phyloP scores from a whole-genome alignment of 2,888 invertebrate species.

The Lasioglossum pauxillum region DNA sequence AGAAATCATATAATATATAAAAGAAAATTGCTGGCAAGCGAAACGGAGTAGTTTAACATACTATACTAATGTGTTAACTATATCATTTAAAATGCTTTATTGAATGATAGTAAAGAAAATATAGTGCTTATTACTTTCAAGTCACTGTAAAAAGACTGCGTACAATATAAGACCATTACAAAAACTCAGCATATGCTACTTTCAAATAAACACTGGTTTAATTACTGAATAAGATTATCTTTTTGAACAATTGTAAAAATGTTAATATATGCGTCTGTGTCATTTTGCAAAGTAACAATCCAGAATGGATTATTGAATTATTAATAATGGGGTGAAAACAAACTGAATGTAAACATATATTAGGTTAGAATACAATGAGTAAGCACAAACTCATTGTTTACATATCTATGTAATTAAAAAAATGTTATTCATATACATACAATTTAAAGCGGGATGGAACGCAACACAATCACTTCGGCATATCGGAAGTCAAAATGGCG shows the following conservation, averaged over 20 bases:
- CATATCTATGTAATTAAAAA: neutral
- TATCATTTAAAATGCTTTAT: neutral
- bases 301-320: neutral
- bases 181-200: neutral
- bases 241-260: neutral
- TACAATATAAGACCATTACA: neutral
- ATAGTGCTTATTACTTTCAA: neutral
- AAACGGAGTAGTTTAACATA: neutral
- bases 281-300: neutral
- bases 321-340: neutral
- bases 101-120: neutral
- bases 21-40: neutral
- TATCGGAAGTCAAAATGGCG: slow-evolving; percentile 15
- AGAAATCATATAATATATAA: slow-evolving; percentile 9
- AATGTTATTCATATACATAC: neutral
- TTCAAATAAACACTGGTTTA: neutral
- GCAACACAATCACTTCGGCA: neutral
- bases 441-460: no score
- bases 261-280: neutral
- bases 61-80: neutral
- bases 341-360: neutral
- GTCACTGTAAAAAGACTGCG: neutral
- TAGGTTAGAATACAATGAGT: slow-evolving; percentile 12
- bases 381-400: neutral
- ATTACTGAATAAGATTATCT: neutral